phyloP scores from a whole-genome alignment of 2,888 invertebrate species.

The Arenicola marina region DNA sequence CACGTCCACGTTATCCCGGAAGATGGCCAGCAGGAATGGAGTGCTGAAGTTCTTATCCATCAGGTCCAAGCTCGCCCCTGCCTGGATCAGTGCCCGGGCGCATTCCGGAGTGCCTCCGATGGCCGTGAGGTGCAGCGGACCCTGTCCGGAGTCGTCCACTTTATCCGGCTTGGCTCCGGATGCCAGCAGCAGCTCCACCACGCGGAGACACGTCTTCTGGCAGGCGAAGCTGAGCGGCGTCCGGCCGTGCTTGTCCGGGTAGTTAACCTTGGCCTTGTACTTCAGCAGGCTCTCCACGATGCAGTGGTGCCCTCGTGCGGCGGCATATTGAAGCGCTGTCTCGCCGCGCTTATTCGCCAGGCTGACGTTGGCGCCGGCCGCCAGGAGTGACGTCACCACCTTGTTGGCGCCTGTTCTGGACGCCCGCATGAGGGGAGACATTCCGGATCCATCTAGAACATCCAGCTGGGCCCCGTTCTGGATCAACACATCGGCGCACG shows the following conservation, averaged over 20 bases:
- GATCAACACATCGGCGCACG: background rate
- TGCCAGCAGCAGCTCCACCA: slow-evolving; percentile 5
- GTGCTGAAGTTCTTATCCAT: slow-evolving; percentile 12
- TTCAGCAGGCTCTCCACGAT: slow-evolving; percentile 9
- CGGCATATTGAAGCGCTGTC: slow-evolving; percentile 16
- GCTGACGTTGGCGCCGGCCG: slow-evolving; percentile 18
- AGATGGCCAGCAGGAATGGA: slow-evolving; percentile 16
- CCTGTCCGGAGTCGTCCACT: slow-evolving; percentile 2
- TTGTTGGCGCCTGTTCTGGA: slow-evolving; percentile 2
- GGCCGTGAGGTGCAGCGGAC: slow-evolving; percentile 20
- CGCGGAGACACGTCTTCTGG: background rate
- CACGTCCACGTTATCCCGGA: slow-evolving; percentile 1
- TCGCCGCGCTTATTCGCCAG: slow-evolving; percentile 7
- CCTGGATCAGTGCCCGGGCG: slow-evolving; percentile 7
- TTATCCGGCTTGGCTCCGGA: slow-evolving; percentile 10
- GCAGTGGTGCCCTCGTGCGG: background rate
- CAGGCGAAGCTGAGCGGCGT: slow-evolving; percentile 17
- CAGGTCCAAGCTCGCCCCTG: slow-evolving; percentile 7
- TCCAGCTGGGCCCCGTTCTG: slow-evolving; percentile 4
- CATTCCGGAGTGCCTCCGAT: background rate
- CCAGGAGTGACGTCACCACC: slow-evolving; percentile 9
- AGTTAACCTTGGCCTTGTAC: slow-evolving; percentile 12
- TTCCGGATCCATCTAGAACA: background rate
- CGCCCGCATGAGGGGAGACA: slow-evolving; percentile 18
- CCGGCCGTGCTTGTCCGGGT: slow-evolving; percentile 10